Percentiles rank a stretch among this genome's conserved stretches.
Conservation (phyloP, 1,140 invertebrate genomes). For the Cydia pomonella region DNA sequence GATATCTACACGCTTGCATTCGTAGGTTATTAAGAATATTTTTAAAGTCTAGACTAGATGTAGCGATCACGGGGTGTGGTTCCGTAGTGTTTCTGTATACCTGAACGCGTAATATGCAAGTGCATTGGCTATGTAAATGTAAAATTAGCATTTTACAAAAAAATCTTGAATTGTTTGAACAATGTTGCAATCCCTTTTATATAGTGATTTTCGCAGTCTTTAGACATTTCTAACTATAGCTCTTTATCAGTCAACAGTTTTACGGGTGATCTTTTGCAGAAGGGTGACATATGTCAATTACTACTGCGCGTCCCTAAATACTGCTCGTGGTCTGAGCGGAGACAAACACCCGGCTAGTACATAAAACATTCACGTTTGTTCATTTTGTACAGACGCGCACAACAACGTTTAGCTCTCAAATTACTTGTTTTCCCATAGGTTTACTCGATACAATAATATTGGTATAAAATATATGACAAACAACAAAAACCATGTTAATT, state of each 20-base stretch:
- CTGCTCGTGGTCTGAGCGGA: constrained; percentile 9
- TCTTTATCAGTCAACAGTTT: neutral
- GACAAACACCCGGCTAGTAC: constrained; percentile 29
- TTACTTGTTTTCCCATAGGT: neutral
- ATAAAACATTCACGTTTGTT: constrained; percentile 31
- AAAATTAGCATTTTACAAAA: too few species aligned
- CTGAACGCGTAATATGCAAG: too few species aligned
- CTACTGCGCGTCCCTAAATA: neutral
- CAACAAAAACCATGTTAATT: neutral
- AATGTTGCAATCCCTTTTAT: too few species aligned
- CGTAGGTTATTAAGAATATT: neutral
- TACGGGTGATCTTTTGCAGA: neutral
- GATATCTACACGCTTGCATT: neutral
- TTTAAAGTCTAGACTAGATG: too few species aligned
- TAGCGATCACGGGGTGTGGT: too few species aligned
- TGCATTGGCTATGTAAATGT: too few species aligned
- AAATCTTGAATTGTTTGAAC: too few species aligned
- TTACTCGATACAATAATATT: too few species aligned
- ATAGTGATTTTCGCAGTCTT: neutral
- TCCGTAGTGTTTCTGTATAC: too few species aligned
- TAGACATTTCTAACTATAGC: neutral
- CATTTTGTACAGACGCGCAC: constrained; percentile 16
- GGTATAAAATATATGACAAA: neutral
- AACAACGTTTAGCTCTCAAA: neutral
- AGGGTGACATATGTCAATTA: constrained; percentile 29